Percentiles rank a stretch among this genome's conserved stretches.
phyloP scores from a whole-genome alignment of 2,113 vertebrate genomes.

The Zapus hudsonius region DNA sequence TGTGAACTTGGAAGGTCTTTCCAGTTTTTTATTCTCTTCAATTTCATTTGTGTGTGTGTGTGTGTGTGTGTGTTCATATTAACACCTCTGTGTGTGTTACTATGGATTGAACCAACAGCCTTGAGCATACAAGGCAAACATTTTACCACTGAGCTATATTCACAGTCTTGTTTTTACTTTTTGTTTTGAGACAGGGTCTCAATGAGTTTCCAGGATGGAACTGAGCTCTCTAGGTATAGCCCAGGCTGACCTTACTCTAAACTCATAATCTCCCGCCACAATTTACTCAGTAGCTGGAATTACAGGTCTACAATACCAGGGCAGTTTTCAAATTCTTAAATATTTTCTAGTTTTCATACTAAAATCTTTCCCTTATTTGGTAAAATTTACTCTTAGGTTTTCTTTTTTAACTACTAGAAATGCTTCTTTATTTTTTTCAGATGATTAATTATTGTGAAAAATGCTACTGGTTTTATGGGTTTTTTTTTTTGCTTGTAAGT shows the following conservation, averaged over 20 bases:
- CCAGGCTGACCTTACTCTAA: background rate
- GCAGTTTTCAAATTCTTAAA: background rate
- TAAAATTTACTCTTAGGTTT: background rate
- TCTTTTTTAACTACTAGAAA: background rate
- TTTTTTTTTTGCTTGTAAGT: background rate
- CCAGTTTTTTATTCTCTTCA: too few relatives aligned
- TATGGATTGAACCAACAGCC: background rate
- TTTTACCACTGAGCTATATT: background rate
- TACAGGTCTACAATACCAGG: too few relatives aligned
- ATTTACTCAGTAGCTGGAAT: too few relatives aligned
- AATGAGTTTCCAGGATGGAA: background rate
- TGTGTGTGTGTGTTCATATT: background rate
- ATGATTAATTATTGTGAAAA: background rate
- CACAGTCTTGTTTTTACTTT: too few relatives aligned
- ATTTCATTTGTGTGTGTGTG: too few relatives aligned
- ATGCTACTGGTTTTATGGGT: background rate
- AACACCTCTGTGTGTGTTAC: too few relatives aligned
- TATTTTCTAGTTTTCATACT: background rate
- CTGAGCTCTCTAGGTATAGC: background rate
- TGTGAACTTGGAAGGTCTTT: too few relatives aligned
- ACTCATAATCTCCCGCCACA: too few relatives aligned
- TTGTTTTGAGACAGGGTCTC: background rate
- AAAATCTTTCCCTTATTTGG: background rate
- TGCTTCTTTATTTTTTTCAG: background rate
- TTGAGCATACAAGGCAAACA: background rate